Percentiles rank a stretch among this genome's conserved stretches.
Conservation (phyloP, 2,888 invertebrate species). For the Escarpia spicata region DNA sequence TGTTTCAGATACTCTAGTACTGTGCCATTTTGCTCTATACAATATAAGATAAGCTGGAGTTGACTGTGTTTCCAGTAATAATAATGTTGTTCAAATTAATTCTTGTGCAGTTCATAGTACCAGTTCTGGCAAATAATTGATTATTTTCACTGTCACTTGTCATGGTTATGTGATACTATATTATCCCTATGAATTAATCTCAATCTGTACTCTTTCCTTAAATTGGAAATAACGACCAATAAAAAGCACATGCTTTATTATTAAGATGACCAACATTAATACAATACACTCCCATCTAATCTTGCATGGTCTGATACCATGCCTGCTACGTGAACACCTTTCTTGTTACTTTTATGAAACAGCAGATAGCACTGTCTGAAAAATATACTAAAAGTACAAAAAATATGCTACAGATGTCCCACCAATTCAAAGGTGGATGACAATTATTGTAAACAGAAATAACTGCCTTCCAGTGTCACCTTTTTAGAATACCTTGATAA, state of each 20-base stretch:
- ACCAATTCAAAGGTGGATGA: not conserved
- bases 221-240: not conserved
- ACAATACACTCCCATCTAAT: not conserved
- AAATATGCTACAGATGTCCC: not conserved
- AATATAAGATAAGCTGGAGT: too few relatives aligned
- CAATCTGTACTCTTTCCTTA: not conserved
- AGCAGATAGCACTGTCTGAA: not conserved
- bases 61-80: too few relatives aligned
- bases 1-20: too few relatives aligned
- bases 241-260: constrained; percentile 7
- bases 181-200: not conserved
- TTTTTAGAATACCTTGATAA: not conserved
- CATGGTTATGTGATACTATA: too few relatives aligned
- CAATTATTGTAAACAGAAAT: not conserved
- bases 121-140: too few relatives aligned
- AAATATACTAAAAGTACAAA: not conserved
- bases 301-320: not conserved
- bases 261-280: not conserved
- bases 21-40: too few relatives aligned
- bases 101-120: too few relatives aligned
- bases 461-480: not conserved
- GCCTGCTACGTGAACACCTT: not conserved
- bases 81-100: too few relatives aligned
- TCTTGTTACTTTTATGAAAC: not conserved
- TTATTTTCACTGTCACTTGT: too few relatives aligned